These are phyloP conservation scores for Porphyrio hochstetteri DNA, from an alignment of 2,113 vertebrate species.

Conservation along the genomic window DNA sequence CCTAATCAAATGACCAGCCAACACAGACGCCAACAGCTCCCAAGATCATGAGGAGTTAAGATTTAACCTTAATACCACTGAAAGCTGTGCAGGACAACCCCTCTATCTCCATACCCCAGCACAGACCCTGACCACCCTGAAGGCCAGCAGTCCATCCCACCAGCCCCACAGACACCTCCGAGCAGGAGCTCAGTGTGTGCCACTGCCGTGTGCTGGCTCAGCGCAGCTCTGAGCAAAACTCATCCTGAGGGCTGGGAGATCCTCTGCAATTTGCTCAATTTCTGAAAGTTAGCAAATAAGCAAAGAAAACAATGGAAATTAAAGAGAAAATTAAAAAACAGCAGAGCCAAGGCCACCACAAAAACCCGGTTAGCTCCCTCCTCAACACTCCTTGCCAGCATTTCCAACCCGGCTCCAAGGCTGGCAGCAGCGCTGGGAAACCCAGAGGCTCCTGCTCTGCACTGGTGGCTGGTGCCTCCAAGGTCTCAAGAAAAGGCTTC, in stretches of 20 bases:
- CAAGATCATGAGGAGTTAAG: neutral
- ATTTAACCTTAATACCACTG: neutral
- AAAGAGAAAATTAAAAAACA: neutral
- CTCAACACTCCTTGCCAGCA: neutral
- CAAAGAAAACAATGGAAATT: slow-evolving; percentile 48
- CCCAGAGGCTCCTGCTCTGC: neutral
- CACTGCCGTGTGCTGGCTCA: neutral
- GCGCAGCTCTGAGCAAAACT: neutral
- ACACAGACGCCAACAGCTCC: neutral
- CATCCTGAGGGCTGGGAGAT: neutral
- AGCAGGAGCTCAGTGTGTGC: neutral
- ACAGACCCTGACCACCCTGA: neutral
- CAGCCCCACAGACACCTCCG: fast-evolving
- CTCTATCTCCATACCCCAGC: neutral
- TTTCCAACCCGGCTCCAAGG: neutral
- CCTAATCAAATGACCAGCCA: neutral
- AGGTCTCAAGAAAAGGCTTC: neutral
- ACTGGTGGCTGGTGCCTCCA: neutral
- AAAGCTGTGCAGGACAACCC: neutral
- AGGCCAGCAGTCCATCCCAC: neutral
- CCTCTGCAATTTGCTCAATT: neutral
- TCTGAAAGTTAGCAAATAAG: slow-evolving; percentile 37
- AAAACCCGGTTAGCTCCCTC: neutral
- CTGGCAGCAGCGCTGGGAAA: neutral
- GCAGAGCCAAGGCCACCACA: slow-evolving; percentile 13